These are phyloP conservation scores for Pogonomyrmex californicus DNA, from an alignment of 1,140 invertebrate genomes.

Conservation along the genomic window DNA sequence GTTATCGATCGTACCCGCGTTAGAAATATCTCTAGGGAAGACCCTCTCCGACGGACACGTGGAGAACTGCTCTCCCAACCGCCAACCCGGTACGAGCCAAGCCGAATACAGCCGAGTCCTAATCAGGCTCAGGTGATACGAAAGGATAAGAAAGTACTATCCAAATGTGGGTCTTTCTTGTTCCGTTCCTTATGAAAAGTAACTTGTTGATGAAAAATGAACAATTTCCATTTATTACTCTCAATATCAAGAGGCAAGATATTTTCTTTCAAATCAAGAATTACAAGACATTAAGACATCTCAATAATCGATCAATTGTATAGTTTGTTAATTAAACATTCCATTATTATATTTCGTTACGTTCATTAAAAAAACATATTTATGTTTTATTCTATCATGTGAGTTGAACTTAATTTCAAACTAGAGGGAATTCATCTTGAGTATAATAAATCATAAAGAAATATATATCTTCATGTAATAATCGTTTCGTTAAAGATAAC, in stretches of 20 bases:
- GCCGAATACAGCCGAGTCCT: slow-evolving; percentile 55
- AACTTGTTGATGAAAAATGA: not conserved
- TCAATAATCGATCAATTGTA: not conserved
- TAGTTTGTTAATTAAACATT: not conserved
- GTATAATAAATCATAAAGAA: not conserved
- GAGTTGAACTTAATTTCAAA: not conserved
- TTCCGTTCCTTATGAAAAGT: not conserved
- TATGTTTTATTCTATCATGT: not conserved
- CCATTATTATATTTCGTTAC: not conserved
- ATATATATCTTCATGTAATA: not conserved
- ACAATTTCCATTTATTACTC: not conserved
- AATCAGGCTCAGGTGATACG: not conserved
- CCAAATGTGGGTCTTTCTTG: not conserved
- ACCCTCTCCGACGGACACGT: slow-evolving; percentile 65
- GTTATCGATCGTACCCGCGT: slow-evolving; percentile 70
- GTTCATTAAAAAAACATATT: not conserved
- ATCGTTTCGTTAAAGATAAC: slow-evolving; percentile 22
- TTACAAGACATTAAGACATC: not conserved
- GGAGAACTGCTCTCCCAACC: slow-evolving; percentile 55
- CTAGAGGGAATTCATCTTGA: not conserved
- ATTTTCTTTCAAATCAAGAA: not conserved
- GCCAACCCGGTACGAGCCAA: slow-evolving; percentile 25
- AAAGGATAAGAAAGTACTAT: slow-evolving; percentile 9
- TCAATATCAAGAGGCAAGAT: no score
- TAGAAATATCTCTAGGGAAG: slow-evolving; percentile 71